These are phyloP conservation scores for Apis cerana DNA, from an alignment of 1,140 invertebrate genomes.

Conservation along the genomic window DNA sequence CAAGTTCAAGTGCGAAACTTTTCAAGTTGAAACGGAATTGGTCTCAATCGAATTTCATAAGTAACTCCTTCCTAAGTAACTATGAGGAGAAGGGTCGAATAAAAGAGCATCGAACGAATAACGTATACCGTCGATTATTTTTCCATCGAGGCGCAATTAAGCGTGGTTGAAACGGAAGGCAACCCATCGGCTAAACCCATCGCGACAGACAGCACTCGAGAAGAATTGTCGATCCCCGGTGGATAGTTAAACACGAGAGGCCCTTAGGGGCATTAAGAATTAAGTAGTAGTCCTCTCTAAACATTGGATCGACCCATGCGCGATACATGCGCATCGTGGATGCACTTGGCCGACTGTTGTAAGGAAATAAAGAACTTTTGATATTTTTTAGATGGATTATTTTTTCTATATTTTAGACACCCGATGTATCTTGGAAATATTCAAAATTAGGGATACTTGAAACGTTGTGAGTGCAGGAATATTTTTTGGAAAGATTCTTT, in stretches of 20 bases:
- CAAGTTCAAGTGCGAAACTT: no score
- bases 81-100: no score
- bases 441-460: no score
- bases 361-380: not conserved
- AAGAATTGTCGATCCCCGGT: slow-evolving; percentile 20
- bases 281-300: slow-evolving; percentile 49
- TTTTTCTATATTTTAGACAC: no score
- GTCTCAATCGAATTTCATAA: not conserved
- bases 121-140: not conserved
- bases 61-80: not conserved
- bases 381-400: no score
- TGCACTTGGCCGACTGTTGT: slow-evolving; percentile 7
- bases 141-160: slow-evolving; percentile 21
- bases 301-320: slow-evolving; percentile 37
- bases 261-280: slow-evolving; percentile 49
- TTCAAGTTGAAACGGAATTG: not conserved
- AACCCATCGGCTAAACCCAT: not conserved
- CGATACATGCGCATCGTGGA: slow-evolving; percentile 21
- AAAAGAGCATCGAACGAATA: not conserved
- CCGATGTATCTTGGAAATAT: no score
- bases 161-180: not conserved
- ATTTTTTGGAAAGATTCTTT: no score
- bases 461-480: no score
- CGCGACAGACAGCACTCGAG: slow-evolving; percentile 15
- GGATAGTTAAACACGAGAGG: slow-evolving; percentile 39